Base-by-base conservation (phyloP, 2,797 vertebrate species). In the Protosalanx chinensis region DNA sequence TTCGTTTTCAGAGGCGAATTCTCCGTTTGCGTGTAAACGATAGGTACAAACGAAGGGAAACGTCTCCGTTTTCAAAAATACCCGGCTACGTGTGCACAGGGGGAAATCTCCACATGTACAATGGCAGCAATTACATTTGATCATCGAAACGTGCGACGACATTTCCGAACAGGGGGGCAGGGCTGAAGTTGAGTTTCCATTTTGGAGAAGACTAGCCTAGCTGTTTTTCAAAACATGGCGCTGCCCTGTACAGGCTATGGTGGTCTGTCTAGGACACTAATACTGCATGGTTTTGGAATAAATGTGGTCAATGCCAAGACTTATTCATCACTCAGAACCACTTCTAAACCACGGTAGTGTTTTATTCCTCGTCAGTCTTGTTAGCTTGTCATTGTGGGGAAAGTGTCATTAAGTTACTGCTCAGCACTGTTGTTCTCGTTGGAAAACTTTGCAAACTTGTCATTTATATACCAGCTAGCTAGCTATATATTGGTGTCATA, bases 201-300 rank as follows among this genome's bases (percentile, higher is more conserved):
- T 13, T 46, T 13, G 37, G 8, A 10, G 37, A 41, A 41, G 10
- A 41, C 37, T 41, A 35, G 23, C 1, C 23, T 7, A 46, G 41
- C 41, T 46, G 41, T 8, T 46, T 46, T 41, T 46, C 41, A 46
- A 46, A 82, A 89, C 82, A 93, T 93, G 93, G 91, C 91, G 90
- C 75, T 88, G 86, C 88, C 84, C 88, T 86, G 81, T 75, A 60
- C 76, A 1, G 73, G 76, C 0, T 84, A 83, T n/a, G 62, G 77
- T 0, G 76, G 64, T n/a, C 68, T 86, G 84, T 85, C 88, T 78
- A 51, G 90, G 82, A 71, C 70, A 49, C 81, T 89, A 59, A 76
- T 90, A 1, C 10, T 10, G 20, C 79, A 70, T 64, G 75, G 81
- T 29, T 65, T 87, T 35, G 75, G 84, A 75, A 80, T 75, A 15